phyloP scores from a whole-genome alignment of 2,113 vertebrate species.

The Cryptomyrus ogoouensis region DNA sequence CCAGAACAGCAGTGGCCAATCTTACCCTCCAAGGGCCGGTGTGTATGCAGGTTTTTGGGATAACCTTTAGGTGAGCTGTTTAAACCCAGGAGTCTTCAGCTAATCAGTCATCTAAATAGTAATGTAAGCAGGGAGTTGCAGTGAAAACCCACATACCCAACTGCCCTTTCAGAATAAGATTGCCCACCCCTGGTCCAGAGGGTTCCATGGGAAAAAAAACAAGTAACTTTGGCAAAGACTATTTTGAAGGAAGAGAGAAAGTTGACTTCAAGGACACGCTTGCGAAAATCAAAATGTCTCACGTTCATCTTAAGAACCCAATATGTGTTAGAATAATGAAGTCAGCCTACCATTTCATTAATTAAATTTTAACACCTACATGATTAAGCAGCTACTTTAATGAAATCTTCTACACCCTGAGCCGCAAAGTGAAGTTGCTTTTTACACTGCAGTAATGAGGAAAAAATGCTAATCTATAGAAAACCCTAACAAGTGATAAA shows the following conservation, averaged over 20 bases:
- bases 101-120: neutral
- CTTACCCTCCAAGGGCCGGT: neutral
- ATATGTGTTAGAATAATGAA: slow-evolving; percentile 66
- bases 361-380: slow-evolving; percentile 77
- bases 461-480: slow-evolving; percentile 61
- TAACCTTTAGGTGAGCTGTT: neutral
- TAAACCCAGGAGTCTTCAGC: neutral
- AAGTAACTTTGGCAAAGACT: slow-evolving; percentile 11
- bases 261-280: slow-evolving; percentile 35
- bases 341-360: slow-evolving; percentile 66
- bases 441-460: slow-evolving; percentile 61
- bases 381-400: slow-evolving; percentile 75
- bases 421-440: slow-evolving; percentile 53
- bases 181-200: neutral
- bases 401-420: slow-evolving; percentile 64
- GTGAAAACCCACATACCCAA: neutral
- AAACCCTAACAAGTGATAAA: slow-evolving; percentile 52
- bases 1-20: neutral
- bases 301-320: slow-evolving; percentile 39
- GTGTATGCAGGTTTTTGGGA: neutral
- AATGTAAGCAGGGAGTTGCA: neutral
- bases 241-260: slow-evolving; percentile 22
- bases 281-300: slow-evolving; percentile 33
- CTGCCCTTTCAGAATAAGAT: neutral
- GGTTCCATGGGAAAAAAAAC: neutral